Conservation (phyloP, 2,797 vertebrate genomes). For the Chaenodraco wilsoni region DNA sequence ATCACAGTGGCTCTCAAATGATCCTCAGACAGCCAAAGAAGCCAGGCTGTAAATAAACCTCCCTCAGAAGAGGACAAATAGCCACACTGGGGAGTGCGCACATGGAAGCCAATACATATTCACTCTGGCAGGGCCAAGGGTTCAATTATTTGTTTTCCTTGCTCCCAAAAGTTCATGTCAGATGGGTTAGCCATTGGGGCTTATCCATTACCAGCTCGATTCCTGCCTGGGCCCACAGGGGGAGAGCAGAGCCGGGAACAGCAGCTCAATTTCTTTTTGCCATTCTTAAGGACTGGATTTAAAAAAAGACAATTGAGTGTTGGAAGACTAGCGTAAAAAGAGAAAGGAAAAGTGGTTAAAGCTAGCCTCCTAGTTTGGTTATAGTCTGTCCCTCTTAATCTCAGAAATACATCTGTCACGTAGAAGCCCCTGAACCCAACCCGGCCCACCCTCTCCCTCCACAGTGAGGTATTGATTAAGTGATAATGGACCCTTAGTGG, state of each 20-base stretch:
- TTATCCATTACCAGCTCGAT: constrained; percentile 85
- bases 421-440: constrained; percentile 23
- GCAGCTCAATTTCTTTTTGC: constrained; percentile 32
- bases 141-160: constrained; percentile 88
- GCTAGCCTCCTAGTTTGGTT: constrained; percentile 22
- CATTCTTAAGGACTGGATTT: constrained; percentile 11
- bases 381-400: constrained; percentile 47
- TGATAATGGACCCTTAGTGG: constrained; percentile 90
- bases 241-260: constrained; percentile 49
- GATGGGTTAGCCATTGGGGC: constrained; percentile 79
- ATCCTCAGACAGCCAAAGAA: constrained; percentile 51
- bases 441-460: constrained; percentile 41
- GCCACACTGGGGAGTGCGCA: constrained; percentile 62
- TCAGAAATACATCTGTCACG: constrained; percentile 79
- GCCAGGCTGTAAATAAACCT: constrained; percentile 67
- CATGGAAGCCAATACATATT: constrained; percentile 77
- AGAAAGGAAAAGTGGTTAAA: background rate
- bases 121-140: constrained; percentile 81
- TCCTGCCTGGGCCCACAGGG: constrained; percentile 62
- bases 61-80: constrained; percentile 70
- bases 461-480: constrained; percentile 86
- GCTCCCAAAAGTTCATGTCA: constrained; percentile 85
- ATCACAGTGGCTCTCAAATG: constrained; percentile 55
- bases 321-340: background rate
- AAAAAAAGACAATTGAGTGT: background rate